These are phyloP conservation scores for Tipula lateralis DNA, from an alignment of 2,888 invertebrate species.

Conservation along the genomic window DNA sequence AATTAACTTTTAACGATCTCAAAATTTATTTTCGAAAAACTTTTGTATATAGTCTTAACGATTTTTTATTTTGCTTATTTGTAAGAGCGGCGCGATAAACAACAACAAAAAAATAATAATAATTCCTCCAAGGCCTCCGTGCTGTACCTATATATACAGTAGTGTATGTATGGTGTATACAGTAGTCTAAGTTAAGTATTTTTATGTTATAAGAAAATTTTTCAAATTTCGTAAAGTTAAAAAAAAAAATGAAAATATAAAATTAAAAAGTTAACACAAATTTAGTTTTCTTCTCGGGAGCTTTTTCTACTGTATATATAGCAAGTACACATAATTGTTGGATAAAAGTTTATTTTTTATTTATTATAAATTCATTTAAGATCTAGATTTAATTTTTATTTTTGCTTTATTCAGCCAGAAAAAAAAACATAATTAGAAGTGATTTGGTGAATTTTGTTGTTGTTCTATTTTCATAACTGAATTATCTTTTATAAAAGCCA, in stretches of 20 bases:
- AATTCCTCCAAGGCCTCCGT: background rate
- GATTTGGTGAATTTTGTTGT: background rate
- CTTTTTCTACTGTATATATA: background rate
- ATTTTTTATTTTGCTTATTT: background rate
- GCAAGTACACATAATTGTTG: background rate
- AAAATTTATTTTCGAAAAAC: background rate
- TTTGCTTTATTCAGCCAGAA: background rate
- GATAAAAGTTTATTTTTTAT: background rate
- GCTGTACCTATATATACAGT: background rate
- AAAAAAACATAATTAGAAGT: background rate
- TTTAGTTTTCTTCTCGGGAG: background rate
- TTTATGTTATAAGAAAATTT: background rate
- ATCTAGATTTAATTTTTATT: conserved; percentile 5
- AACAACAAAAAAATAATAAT: background rate
- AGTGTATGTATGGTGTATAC: background rate
- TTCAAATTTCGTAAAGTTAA: background rate
- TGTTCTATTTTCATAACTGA: background rate
- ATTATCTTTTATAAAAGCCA: background rate
- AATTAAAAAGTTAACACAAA: background rate
- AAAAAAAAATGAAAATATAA: background rate
- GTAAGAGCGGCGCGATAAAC: background rate
- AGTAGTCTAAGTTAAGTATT: background rate
- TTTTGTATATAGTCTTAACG: background rate
- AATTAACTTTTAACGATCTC: background rate
- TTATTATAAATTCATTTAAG: background rate